phyloP scores from a whole-genome alignment of 2,888 invertebrate genomes.

The Deroplatys truncata region DNA sequence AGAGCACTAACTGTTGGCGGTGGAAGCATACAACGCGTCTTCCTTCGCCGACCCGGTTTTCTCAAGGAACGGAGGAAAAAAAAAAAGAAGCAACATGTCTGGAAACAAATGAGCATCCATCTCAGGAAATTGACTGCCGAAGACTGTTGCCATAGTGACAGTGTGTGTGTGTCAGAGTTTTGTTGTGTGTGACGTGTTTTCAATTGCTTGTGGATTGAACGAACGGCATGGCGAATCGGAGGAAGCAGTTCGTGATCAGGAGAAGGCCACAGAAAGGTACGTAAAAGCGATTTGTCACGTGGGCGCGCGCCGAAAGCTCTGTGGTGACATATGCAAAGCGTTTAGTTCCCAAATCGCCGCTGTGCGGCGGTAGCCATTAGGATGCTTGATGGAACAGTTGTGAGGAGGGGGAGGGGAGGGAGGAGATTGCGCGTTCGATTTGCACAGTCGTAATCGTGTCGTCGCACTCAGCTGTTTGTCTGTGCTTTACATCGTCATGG shows the following conservation, averaged over 20 bases:
- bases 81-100: not conserved
- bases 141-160: not conserved
- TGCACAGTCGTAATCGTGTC: not conserved
- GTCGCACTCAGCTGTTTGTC: not conserved
- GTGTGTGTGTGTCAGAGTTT: not conserved
- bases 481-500: not conserved
- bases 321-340: not conserved
- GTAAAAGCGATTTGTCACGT: not conserved
- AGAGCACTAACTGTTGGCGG: not conserved
- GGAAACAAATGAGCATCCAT: not conserved
- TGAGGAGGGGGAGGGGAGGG: not conserved
- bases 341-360: not conserved
- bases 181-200: not conserved
- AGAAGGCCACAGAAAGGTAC: constrained; percentile 6
- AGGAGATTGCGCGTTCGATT: not conserved
- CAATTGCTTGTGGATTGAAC: not conserved
- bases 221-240: constrained; percentile 6
- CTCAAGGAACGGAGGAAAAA: not conserved
- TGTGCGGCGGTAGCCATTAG: not conserved
- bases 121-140: not conserved
- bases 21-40: not conserved
- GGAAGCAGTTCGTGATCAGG: constrained; percentile 14
- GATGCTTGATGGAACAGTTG: not conserved
- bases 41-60: not conserved
- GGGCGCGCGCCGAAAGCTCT: not conserved